A percentile compares a stretch with the other conserved stretches of the same genome.
phyloP scores from a whole-genome alignment of 2,888 invertebrate species.

The Scaptomyza reducta region DNA sequence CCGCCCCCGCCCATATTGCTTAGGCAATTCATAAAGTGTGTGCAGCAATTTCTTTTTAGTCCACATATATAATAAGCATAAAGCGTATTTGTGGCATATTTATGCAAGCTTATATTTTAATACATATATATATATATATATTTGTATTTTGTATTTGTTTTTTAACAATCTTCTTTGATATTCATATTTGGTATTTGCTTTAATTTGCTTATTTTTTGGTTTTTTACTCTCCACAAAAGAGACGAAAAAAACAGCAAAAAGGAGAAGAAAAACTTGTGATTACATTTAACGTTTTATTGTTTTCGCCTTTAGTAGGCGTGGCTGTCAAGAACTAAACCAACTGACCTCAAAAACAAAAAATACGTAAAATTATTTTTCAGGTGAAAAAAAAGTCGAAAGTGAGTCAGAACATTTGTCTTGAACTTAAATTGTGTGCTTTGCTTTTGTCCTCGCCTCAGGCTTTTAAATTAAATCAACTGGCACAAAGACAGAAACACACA shows the following conservation, averaged over 20 bases:
- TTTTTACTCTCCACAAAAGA: background rate
- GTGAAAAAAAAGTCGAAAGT: constrained; percentile 28
- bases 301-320: constrained; percentile 20
- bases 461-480: constrained; percentile 75
- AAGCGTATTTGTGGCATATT: constrained; percentile 50
- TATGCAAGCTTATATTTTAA: constrained; percentile 11
- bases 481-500: constrained; percentile 49
- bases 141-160: constrained; percentile 16
- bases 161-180: constrained; percentile 57
- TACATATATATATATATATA: constrained; percentile 21
- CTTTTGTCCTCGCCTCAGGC: constrained; percentile 47
- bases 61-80: too few species aligned
- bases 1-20: constrained; percentile 17
- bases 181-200: constrained; percentile 46
- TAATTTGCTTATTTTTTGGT: constrained; percentile 45
- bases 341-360: constrained; percentile 18
- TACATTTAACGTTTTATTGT: constrained; percentile 43
- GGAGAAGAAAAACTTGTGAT: constrained; percentile 19
- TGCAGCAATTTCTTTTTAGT: constrained; percentile 71
- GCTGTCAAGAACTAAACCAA: background rate
- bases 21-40: constrained; percentile 72
- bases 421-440: constrained; percentile 13
- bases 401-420: background rate
- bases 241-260: background rate
- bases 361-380: constrained; percentile 1